Evolutionary conservation across 1,140 invertebrate species (phyloP).

Genomic region (Drosophila truncata): DNA sequence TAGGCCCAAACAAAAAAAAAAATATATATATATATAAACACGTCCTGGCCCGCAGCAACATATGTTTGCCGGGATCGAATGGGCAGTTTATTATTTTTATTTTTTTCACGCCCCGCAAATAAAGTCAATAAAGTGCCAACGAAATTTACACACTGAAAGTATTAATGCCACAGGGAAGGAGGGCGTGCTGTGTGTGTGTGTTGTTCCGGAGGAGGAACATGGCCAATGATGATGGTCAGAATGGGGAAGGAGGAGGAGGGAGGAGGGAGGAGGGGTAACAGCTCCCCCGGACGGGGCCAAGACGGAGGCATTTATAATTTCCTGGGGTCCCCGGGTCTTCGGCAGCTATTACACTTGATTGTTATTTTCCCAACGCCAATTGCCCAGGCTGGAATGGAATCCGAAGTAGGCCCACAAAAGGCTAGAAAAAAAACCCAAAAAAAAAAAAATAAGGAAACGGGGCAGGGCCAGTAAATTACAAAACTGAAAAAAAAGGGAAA

Average conservation of each 20-base stretch:
- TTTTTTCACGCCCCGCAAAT: slow-evolving; percentile 77
- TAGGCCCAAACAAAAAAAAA: not conserved
- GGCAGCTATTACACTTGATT: slow-evolving; percentile 76
- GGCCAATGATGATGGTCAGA: slow-evolving; percentile 16
- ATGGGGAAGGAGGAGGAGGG: too few species aligned
- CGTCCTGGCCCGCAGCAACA: slow-evolving; percentile 8
- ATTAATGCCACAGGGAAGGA: slow-evolving; percentile 18
- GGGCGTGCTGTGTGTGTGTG: not conserved
- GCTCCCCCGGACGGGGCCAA: slow-evolving; percentile 8
- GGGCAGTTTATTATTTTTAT: slow-evolving; percentile 47
- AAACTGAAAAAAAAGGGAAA: slow-evolving; percentile 15
- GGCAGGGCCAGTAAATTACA: slow-evolving; percentile 29
- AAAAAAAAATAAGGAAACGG: slow-evolving; percentile 1
- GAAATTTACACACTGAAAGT: slow-evolving; percentile 69
- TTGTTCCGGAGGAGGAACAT: not conserved
- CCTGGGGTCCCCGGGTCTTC: slow-evolving; percentile 38
- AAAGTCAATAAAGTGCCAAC: slow-evolving; percentile 68
- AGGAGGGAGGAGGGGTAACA: too few species aligned
- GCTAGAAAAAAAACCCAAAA: not conserved
- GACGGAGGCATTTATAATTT: slow-evolving; percentile 67
- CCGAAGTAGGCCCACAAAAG: slow-evolving; percentile 33
- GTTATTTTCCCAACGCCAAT: slow-evolving; percentile 66
- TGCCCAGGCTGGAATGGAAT: slow-evolving; percentile 45
- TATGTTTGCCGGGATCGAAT: slow-evolving; percentile 29
- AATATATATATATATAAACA: not conserved